These are phyloP conservation scores for Chrysemys picta DNA, from an alignment of 2,113 vertebrate genomes.

Conservation along the genomic window DNA sequence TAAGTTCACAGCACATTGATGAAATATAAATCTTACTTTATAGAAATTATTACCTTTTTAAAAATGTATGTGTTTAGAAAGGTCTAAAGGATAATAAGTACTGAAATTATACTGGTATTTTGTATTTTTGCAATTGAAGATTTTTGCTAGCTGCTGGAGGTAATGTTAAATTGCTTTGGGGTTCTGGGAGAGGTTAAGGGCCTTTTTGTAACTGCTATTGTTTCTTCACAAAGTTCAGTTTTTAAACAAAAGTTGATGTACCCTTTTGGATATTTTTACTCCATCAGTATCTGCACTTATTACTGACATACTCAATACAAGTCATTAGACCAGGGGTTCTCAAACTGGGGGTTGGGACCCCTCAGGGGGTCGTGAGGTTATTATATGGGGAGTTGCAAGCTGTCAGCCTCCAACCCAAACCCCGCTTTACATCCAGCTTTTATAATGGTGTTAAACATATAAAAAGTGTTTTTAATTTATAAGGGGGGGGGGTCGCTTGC, in stretches of 20 bases:
- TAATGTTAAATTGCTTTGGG: neutral
- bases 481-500: no score
- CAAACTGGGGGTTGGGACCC: no score
- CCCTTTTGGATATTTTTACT: neutral
- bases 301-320: neutral
- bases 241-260: neutral
- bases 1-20: neutral
- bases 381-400: no score
- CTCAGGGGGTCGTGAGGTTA: no score
- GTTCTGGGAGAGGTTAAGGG: neutral
- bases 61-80: neutral
- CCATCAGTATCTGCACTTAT: neutral
- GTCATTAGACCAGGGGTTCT: neutral
- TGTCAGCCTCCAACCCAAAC: no score
- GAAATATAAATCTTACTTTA: neutral
- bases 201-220: neutral
- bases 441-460: no score
- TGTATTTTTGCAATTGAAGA: slow-evolving; percentile 1
- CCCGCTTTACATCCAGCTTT: no score
- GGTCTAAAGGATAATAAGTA: fast-evolving
- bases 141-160: slow-evolving; percentile 3
- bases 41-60: neutral
- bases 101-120: neutral
- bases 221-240: neutral
- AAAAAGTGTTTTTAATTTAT: no score